These are phyloP conservation scores for Volucella inflata DNA, from an alignment of 2,888 invertebrate species.

Conservation along the genomic window DNA sequence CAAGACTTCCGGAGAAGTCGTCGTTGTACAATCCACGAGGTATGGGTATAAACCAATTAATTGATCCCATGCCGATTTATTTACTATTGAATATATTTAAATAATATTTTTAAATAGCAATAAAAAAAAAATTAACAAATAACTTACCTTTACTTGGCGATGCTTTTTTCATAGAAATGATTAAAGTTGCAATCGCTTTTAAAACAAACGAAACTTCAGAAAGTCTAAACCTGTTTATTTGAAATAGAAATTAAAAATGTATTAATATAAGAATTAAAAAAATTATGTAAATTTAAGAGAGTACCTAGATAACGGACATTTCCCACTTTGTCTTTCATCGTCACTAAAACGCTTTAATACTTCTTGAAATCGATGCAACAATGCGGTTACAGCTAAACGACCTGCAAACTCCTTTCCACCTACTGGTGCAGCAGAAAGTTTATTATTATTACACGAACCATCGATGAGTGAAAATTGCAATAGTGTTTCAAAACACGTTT, in stretches of 20 bases:
- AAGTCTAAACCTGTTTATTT: constrained; percentile 89
- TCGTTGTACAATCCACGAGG: constrained; percentile 93
- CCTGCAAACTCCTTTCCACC: constrained; percentile 87
- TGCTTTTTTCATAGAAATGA: constrained; percentile 96
- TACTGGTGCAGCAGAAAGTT: constrained; percentile 77
- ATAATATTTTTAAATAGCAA: not conserved
- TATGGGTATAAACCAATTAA: constrained; percentile 95
- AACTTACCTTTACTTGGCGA: constrained; percentile 91
- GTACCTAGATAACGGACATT: constrained; percentile 93
- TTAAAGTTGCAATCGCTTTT: constrained; percentile 96
- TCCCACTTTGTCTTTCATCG: constrained; percentile 92
- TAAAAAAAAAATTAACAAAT: not conserved
- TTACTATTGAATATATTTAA: constrained; percentile 86
- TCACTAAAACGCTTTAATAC: constrained; percentile 94
- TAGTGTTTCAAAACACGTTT: constrained; percentile 97
- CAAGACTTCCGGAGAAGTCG: constrained; percentile 91
- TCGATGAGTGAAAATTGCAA: constrained; percentile 95
- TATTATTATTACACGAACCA: constrained; percentile 86
- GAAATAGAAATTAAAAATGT: constrained; percentile 14
- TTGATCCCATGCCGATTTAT: constrained; percentile 95
- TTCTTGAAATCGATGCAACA: constrained; percentile 96
- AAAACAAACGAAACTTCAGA: constrained; percentile 98
- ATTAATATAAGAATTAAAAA: not conserved
- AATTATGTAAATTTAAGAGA: not conserved
- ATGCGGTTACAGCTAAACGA: constrained; percentile 94